Evolutionary conservation across 2,797 vertebrate species (phyloP), one percentile per base, ranked within the genome.

Genomic region (Protonibea diacanthus): DNA sequence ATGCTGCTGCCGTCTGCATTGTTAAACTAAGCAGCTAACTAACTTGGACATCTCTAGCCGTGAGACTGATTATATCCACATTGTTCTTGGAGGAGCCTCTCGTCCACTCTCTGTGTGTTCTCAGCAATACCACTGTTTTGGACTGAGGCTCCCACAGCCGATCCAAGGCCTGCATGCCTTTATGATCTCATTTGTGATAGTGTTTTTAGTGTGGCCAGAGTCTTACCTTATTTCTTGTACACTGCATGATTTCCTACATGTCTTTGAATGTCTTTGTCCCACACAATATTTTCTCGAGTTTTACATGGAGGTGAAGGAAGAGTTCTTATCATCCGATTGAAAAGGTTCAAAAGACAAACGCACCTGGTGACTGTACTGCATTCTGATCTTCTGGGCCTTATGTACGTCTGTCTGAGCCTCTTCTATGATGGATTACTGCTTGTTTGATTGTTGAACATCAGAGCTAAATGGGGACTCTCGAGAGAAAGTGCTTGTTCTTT

Each of bases 1-100:
- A 87, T 74, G 74, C 82, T 80, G 84, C 86, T 61, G 71, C 71
- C 42, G 74, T 84, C 64, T 42, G 82, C 78, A 70, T 51, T 78
- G 66, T 75, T 62, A 29, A 20, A 73, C 64, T 64, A 62, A 71
- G 76, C 53, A 33, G 61, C 49, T 77, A 71, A 49, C 63, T 12
- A 38, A 79, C 61, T 42, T 58, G 27, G 61, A 80, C 57, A 66
- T 76, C 27, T 69, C 51, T 4, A 17, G 61, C 74, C n/a, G 27
- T 52, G 55, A 85, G 33, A 81, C 55, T 44, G 79, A 89, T 89
- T 81, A 67, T 20, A 81, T 62, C 51, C 74, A 86, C 66, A 82
- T 75, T 81, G 76, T 81, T 83, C 47, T 66, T 78, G 53, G 68
- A 68, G 65, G 33, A 9, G 6, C 38, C 14, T 29, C 21, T 44